Percentiles rank a stretch among this genome's conserved stretches.
These are phyloP conservation scores for Boleophthalmus pectinirostris DNA, from an alignment of 2,113 vertebrate species.

Conservation along the genomic window DNA sequence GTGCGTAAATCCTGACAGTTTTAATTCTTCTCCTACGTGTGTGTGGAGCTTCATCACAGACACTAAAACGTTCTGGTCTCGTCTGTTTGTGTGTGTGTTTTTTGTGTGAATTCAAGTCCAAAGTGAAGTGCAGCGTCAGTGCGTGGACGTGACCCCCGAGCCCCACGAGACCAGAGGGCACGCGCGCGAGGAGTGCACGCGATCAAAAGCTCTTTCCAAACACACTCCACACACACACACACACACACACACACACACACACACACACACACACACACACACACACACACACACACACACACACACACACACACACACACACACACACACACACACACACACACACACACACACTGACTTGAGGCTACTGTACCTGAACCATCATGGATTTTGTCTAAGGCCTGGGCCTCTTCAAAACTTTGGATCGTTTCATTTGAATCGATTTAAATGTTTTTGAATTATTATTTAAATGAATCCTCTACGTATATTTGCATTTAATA, in stretches of 20 bases:
- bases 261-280: too few relatives aligned
- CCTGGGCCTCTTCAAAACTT: too few relatives aligned
- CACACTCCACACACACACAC: too few relatives aligned
- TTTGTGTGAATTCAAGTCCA: neutral
- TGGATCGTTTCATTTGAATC: neutral
- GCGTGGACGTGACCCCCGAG: slow-evolving; percentile 8
- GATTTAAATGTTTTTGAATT: neutral
- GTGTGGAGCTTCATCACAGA: too few relatives aligned
- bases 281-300: too few relatives aligned
- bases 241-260: too few relatives aligned
- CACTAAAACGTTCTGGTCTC: too few relatives aligned
- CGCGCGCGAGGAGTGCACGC: slow-evolving; percentile 5
- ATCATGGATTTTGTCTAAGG: neutral
- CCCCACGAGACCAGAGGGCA: slow-evolving; percentile 15
- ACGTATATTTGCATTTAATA: neutral
- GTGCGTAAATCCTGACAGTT: neutral
- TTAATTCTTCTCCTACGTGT: too few relatives aligned
- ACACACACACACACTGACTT: neutral
- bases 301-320: neutral
- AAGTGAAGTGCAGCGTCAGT: neutral
- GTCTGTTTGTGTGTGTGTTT: too few relatives aligned
- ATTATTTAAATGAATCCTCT: neutral
- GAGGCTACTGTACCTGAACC: too few relatives aligned
- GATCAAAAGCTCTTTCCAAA: neutral
- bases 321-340: neutral